Evolutionary conservation across 2,797 vertebrate genomes (phyloP), one percentile per base, ranked within the genome.

Genomic region (Paramormyrops hopkinsi): DNA sequence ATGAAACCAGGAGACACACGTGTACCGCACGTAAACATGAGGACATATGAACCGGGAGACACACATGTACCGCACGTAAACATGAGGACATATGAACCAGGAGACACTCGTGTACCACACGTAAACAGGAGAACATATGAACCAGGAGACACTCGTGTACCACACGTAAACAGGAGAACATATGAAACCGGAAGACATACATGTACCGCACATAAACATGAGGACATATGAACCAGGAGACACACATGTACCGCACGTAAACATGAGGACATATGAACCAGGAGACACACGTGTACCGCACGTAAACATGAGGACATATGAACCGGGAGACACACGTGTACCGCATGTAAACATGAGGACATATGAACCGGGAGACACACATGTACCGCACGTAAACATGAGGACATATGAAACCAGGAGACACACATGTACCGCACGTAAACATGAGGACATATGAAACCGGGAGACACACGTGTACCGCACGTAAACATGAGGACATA

Each of bases 111-210:
- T 12, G 69, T 69, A 83, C 56, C 14, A 1, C 25, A 76, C 41
- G 33, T 88, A 86, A 9, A 87, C 89, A 17, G 82, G 91, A 89
- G 88, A n/a, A 2, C 0, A 79, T 4, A 91, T 50, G 8, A 50
- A 50, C 48, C 2, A 19, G 50, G n/a, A 86, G 44, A 56, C 54
- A 86, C 89, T 90, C 54, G 25, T 12, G 69, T 69, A 83, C 56
- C 6, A 2, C 50, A 76, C 50, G 33, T 88, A 86, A 9, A 87
- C 89, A 17, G 82, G 91, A 89, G 88, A 19, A 2, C 0, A 79
- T 4, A 91, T 51, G 11, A 50, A 29, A 33, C 33, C 33, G 46
- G 41, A n/a, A 86, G 46, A 56, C 44, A 86, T 86, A 90, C 50
- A 25, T 6, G 69, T 56, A 83, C n/a, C 17, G 2, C 50, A 76